Evolutionary conservation across 2,888 invertebrate genomes (phyloP).

Genomic region (Ochropleura plecta): DNA sequence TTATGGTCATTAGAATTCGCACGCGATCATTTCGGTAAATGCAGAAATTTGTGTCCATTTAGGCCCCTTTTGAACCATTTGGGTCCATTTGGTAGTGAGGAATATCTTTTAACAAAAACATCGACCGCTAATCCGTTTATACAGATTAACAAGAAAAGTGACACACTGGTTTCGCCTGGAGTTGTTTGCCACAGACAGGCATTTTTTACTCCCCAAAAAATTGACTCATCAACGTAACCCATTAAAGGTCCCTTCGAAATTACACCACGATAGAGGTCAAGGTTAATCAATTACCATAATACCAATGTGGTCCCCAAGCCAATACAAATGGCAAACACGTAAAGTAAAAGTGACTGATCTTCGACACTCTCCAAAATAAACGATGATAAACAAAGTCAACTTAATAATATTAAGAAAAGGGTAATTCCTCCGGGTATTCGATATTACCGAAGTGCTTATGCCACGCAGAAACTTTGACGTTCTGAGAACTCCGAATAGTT

Average conservation of each 20-base stretch:
- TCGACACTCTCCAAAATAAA: constrained; percentile 23
- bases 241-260: constrained; percentile 13
- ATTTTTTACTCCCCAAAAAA: neutral
- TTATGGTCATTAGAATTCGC: constrained; percentile 31
- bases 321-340: constrained; percentile 30
- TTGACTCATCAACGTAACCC: neutral
- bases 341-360: constrained; percentile 6
- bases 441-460: constrained; percentile 27
- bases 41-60: constrained; percentile 1
- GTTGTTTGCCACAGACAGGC: neutral
- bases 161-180: neutral
- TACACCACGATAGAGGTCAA: neutral
- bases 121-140: neutral
- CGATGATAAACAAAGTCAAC: constrained; percentile 30
- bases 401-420: constrained; percentile 47
- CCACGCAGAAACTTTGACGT: constrained; percentile 40
- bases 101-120: neutral
- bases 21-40: constrained; percentile 40
- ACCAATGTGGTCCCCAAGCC: neutral
- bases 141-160: neutral
- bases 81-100: neutral
- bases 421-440: constrained; percentile 47
- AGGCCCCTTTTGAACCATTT: neutral
- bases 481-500: constrained; percentile 38
- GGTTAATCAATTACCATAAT: constrained; percentile 9